These are phyloP conservation scores for Sceloporus tristichus DNA, from an alignment of 2,113 vertebrate genomes.

Conservation along the genomic window DNA sequence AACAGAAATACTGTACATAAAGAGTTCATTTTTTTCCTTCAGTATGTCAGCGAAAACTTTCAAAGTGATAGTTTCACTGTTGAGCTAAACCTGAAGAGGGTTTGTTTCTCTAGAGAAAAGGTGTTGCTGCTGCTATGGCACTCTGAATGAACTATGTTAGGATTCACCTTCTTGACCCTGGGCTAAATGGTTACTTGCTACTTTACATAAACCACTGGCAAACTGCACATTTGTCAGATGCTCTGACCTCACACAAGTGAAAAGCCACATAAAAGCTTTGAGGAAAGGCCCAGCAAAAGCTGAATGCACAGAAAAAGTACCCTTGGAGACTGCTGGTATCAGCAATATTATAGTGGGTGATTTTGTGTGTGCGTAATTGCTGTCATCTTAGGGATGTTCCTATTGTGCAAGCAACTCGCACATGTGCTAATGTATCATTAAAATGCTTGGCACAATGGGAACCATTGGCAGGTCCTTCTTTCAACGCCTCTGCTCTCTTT, in stretches of 20 bases:
- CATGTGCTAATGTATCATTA: constrained; percentile 29
- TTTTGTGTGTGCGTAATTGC: constrained; percentile 48
- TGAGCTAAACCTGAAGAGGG: constrained; percentile 55
- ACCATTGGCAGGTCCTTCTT: not conserved
- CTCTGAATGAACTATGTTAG: constrained; percentile 55
- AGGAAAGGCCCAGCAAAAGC: constrained; percentile 49
- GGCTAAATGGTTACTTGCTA: constrained; percentile 59
- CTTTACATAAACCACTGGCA: constrained; percentile 43
- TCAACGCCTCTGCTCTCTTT: not conserved
- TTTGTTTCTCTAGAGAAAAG: constrained; percentile 64
- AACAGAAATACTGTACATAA: too few species aligned
- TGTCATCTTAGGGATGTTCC: constrained; percentile 59
- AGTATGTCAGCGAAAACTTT: constrained; percentile 35
- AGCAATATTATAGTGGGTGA: constrained; percentile 60
- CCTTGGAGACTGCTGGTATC: constrained; percentile 60
- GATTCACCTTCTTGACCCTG: constrained; percentile 58
- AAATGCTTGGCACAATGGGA: constrained; percentile 31
- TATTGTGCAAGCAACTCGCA: constrained; percentile 48
- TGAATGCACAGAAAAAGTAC: constrained; percentile 56
- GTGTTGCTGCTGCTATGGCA: constrained; percentile 46
- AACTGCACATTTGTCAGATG: constrained; percentile 56
- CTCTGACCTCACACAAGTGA: constrained; percentile 50
- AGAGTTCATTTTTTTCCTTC: not conserved
- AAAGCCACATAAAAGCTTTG: constrained; percentile 58
- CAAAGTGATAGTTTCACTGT: not conserved